phyloP scores from a whole-genome alignment of 2,888 invertebrate genomes.

The Plemyria rubiginata region DNA sequence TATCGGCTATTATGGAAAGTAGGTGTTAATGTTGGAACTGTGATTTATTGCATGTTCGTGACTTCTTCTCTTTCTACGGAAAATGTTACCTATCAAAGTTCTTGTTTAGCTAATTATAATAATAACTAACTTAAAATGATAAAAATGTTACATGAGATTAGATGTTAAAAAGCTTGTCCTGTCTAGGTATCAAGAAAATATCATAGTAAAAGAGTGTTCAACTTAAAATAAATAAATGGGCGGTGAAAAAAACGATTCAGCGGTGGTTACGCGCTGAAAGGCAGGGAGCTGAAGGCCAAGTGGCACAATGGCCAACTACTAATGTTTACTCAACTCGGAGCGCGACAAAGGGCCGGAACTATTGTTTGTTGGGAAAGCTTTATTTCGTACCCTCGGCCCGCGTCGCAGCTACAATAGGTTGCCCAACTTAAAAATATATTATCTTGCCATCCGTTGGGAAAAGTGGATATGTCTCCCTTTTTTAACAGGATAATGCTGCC shows the following conservation, averaged over 20 bases:
- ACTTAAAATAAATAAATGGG: constrained; percentile 28
- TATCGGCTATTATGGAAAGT: constrained; percentile 85
- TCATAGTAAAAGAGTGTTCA: constrained; percentile 23
- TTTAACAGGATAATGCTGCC: too few species aligned
- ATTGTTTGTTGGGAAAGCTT: constrained; percentile 85
- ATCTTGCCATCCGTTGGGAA: constrained; percentile 66
- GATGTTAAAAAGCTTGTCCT: too few species aligned
- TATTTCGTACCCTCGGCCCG: constrained; percentile 80
- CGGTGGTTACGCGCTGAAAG: constrained; percentile 44
- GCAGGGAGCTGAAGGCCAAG: constrained; percentile 46
- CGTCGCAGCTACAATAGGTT: constrained; percentile 81
- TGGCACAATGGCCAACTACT: constrained; percentile 78
- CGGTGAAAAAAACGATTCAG: constrained; percentile 37
- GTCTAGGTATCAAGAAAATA: too few species aligned
- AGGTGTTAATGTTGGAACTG: constrained; percentile 78
- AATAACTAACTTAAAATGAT: background rate
- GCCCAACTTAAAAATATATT: constrained; percentile 84
- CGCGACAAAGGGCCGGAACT: constrained; percentile 84
- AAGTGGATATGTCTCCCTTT: constrained; percentile 45
- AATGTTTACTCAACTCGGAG: constrained; percentile 82
- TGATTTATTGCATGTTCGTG: constrained; percentile 80
- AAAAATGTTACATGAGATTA: background rate
- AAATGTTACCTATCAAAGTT: constrained; percentile 7
- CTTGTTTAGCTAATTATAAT: background rate
- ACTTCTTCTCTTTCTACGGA: constrained; percentile 68